A percentile compares a stretch with the other conserved stretches of the same genome.
Evolutionary conservation across 2,797 vertebrate genomes (phyloP).

Genomic region (Microctenopoma stevenorrisi): DNA sequence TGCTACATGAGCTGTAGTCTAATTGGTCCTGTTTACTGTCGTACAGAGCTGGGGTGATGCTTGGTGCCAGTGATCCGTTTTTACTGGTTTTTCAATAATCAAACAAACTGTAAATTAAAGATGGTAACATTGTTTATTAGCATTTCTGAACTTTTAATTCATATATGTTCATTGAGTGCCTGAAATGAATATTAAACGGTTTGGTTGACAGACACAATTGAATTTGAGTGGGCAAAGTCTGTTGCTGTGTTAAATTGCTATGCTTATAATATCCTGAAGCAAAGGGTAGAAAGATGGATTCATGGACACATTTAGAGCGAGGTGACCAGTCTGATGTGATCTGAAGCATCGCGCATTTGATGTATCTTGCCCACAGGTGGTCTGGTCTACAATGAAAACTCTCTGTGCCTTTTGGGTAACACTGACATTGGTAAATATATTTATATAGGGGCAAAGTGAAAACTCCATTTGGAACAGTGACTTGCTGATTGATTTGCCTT

Average conservation of each 20-base stretch:
- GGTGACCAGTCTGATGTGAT: conserved; percentile 39
- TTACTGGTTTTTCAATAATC: too few species aligned
- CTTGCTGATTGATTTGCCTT: conserved; percentile 22
- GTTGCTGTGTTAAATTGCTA: conserved; percentile 1
- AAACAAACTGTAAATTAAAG: too few species aligned
- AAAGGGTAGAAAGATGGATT: conserved; percentile 9
- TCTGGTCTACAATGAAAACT: neutral
- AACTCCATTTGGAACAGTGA: conserved; percentile 23
- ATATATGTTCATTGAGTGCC: too few species aligned
- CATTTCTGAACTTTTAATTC: neutral
- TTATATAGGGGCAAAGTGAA: neutral
- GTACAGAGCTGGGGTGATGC: too few species aligned
- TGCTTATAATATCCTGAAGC: conserved; percentile 16
- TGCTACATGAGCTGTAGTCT: too few species aligned
- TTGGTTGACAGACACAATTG: too few species aligned
- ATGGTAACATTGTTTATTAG: neutral
- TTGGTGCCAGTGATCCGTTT: too few species aligned
- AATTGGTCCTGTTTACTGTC: too few species aligned
- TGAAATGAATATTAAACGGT: too few species aligned
- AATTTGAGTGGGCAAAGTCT: neutral
- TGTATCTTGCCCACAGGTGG: conserved; percentile 11
- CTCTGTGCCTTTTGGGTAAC: conserved; percentile 4
- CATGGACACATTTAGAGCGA: neutral
- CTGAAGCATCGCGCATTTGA: conserved; percentile 33
- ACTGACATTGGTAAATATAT: conserved; percentile 14